These are phyloP conservation scores for Patiria pectinifera DNA, from an alignment of 53 echinoderm and acorn worm genomes.

Conservation along the genomic window DNA sequence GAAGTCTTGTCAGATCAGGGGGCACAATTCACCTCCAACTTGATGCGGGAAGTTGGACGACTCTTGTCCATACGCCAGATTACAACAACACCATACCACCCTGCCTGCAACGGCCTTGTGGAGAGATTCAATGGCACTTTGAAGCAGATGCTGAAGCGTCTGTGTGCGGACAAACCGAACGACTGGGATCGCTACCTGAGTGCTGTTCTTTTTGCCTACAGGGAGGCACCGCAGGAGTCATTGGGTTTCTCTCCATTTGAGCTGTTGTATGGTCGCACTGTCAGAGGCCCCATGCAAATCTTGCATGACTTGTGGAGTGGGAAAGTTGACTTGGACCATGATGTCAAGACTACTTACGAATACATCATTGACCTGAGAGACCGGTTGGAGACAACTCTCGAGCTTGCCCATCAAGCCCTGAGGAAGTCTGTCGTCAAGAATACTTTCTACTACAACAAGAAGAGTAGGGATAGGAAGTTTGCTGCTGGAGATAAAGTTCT, in stretches of 20 bases:
- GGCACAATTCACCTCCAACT: slow-evolving; percentile 54
- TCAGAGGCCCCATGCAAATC: slow-evolving; percentile 69
- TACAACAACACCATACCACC: slow-evolving; percentile 58
- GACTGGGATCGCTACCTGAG: slow-evolving; percentile 66
- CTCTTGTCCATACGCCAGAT: slow-evolving; percentile 54
- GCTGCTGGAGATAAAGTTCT: slow-evolving; percentile 56
- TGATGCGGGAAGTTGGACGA: slow-evolving; percentile 67
- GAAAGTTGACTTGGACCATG: slow-evolving; percentile 1
- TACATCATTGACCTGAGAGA: slow-evolving; percentile 63
- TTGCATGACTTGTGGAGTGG: slow-evolving; percentile 59
- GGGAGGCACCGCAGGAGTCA: slow-evolving; percentile 65
- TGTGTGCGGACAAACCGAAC: slow-evolving; percentile 65
- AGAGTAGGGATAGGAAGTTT: slow-evolving; percentile 37
- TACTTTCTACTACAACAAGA: slow-evolving; percentile 59
- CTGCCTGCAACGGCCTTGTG: slow-evolving; percentile 65
- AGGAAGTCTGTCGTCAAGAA: slow-evolving; percentile 4
- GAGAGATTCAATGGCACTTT: slow-evolving; percentile 66
- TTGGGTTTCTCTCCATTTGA: slow-evolving; percentile 73
- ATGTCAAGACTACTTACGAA: slow-evolving; percentile 54
- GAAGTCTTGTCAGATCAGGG: slow-evolving; percentile 71
- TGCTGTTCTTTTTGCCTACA: slow-evolving; percentile 55
- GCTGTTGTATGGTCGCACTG: slow-evolving; percentile 61
- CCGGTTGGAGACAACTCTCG: slow-evolving; percentile 58
- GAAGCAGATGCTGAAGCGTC: slow-evolving; percentile 54
- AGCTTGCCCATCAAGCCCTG: slow-evolving; percentile 44